phyloP scores from a whole-genome alignment of 2,797 vertebrate species.

The Oophaga sylvatica region DNA sequence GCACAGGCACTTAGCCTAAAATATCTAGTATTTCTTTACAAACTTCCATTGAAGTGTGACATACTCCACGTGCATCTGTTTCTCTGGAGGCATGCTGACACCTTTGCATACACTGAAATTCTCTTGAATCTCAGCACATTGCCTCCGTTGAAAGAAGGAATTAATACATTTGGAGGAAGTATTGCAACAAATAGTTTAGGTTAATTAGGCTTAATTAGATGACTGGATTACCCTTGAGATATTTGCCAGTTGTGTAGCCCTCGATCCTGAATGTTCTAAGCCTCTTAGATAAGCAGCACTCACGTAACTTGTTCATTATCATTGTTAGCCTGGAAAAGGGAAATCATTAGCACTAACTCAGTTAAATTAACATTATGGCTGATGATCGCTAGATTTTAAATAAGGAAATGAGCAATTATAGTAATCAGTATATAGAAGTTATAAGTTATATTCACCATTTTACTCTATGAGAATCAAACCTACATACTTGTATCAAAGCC shows the following conservation, averaged over 20 bases:
- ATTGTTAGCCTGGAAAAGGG: conserved; percentile 49
- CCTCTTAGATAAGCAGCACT: conserved; percentile 20
- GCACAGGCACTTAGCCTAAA: background rate
- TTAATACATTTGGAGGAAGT: conserved; percentile 41
- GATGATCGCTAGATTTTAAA: conserved; percentile 26
- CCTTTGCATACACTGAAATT: background rate
- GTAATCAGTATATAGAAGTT: conserved; percentile 32
- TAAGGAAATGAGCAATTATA: conserved; percentile 54
- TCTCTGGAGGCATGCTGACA: conserved; percentile 9
- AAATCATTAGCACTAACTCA: conserved; percentile 57
- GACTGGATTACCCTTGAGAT: conserved; percentile 41
- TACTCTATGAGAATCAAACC: conserved; percentile 9
- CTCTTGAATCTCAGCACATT: conserved; percentile 25
- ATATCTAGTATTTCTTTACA: background rate
- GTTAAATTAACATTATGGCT: conserved; percentile 50
- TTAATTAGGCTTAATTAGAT: conserved; percentile 52
- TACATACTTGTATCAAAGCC: conserved; percentile 25
- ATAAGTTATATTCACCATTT: conserved; percentile 27
- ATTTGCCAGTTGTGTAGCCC: conserved; percentile 4
- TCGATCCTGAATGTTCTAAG: conserved; percentile 22
- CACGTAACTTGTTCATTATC: conserved; percentile 46
- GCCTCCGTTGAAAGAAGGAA: conserved; percentile 32
- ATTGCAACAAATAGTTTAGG: conserved; percentile 54
- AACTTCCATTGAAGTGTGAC: conserved; percentile 11
- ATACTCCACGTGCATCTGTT: conserved; percentile 28